These are phyloP conservation scores for Silurus lanzhouensis DNA, from an alignment of 2,797 vertebrate species.

Conservation along the genomic window DNA sequence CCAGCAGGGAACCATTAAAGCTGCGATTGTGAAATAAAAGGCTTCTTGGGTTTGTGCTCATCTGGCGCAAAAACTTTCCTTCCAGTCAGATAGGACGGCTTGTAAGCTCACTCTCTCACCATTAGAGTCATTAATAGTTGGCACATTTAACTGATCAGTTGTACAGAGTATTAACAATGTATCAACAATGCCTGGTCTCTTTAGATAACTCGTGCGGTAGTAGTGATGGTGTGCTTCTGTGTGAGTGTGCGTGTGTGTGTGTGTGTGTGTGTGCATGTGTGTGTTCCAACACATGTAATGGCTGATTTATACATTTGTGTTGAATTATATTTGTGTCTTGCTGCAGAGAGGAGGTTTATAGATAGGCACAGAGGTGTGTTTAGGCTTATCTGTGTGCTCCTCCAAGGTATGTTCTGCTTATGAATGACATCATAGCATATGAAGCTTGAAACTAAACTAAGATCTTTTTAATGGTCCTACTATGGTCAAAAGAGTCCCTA, in stretches of 20 bases:
- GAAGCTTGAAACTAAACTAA: constrained; percentile 17
- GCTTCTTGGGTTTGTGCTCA: constrained; percentile 37
- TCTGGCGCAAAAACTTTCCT: constrained; percentile 41
- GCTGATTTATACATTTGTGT: constrained; percentile 6
- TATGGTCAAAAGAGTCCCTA: constrained; percentile 25
- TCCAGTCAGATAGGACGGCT: constrained; percentile 16
- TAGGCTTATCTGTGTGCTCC: background rate
- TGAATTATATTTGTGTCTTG: background rate
- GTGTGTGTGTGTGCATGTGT: background rate
- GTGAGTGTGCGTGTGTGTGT: background rate
- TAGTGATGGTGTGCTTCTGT: background rate
- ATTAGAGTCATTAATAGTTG: constrained; percentile 40
- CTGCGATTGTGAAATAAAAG: constrained; percentile 56
- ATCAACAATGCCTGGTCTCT: background rate
- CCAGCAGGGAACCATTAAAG: constrained; percentile 54
- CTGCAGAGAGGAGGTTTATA: background rate
- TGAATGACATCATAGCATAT: constrained; percentile 20
- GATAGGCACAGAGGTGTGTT: background rate
- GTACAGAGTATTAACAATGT: background rate
- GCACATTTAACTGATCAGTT: background rate
- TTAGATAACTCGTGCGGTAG: background rate
- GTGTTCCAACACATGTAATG: background rate
- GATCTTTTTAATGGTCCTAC: constrained; percentile 26
- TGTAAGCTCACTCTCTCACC: constrained; percentile 40
- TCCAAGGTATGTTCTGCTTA: constrained; percentile 6